These are phyloP conservation scores for Pseudolaguvia tuberculata DNA, from an alignment of 2,113 vertebrate genomes.

Conservation along the genomic window DNA sequence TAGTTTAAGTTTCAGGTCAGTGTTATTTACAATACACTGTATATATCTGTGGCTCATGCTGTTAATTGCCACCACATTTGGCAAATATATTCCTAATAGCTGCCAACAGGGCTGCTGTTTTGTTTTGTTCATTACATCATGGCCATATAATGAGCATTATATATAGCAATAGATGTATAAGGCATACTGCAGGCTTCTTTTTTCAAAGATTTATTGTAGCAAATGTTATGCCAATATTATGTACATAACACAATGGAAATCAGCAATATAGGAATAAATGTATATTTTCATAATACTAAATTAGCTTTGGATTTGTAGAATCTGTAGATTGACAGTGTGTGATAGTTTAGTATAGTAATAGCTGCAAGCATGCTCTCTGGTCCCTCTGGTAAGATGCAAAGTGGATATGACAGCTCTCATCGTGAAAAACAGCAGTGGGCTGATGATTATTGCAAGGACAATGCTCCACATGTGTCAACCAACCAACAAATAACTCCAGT, in stretches of 20 bases:
- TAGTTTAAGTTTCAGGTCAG: neutral
- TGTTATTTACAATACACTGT: conserved; percentile 10
- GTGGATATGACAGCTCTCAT: conserved; percentile 80
- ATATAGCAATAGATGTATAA: too few relatives aligned
- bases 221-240: neutral
- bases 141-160: neutral
- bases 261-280: neutral
- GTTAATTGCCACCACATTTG: neutral
- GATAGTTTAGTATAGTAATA: neutral
- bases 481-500: conserved; percentile 96
- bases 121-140: conserved; percentile 28
- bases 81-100: conserved; percentile 4
- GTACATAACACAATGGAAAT: neutral
- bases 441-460: conserved; percentile 96
- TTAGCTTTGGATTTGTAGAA: neutral
- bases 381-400: conserved; percentile 79
- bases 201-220: neutral
- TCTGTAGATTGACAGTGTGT: neutral
- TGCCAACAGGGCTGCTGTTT: conserved; percentile 41
- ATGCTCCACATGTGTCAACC: conserved; percentile 92
- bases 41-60: conserved; percentile 19
- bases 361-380: neutral
- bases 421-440: conserved; percentile 89
- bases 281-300: neutral
- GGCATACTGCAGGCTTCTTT: neutral